A percentile compares a stretch with the other conserved stretches of the same genome.
These are phyloP conservation scores for Drosophila ercepeae DNA, from an alignment of 1,140 invertebrate genomes.

Conservation along the genomic window DNA sequence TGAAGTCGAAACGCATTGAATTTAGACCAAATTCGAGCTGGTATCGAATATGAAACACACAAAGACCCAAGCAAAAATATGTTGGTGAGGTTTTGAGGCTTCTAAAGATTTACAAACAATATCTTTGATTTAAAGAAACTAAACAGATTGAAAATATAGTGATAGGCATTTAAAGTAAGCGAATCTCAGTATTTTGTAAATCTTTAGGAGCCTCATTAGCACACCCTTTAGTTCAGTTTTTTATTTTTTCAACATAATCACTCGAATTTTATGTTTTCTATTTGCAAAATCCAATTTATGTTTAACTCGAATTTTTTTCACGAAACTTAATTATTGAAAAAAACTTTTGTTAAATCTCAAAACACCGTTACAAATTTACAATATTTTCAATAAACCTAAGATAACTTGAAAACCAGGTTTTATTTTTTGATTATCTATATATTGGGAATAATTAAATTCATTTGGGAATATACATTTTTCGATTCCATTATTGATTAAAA, in stretches of 20 bases:
- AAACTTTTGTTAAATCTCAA: neutral
- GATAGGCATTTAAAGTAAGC: constrained; percentile 15
- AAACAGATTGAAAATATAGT: constrained; percentile 18
- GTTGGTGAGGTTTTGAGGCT: neutral
- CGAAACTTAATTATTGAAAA: constrained; percentile 1
- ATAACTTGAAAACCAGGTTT: neutral
- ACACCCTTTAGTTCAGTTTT: neutral
- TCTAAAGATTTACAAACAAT: constrained; percentile 12
- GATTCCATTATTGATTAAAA: constrained; percentile 9
- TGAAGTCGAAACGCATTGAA: constrained; percentile 78
- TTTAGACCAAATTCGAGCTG: constrained; percentile 82
- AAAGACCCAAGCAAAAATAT: constrained; percentile 31
- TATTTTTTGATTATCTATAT: neutral
- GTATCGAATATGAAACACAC: constrained; percentile 72
- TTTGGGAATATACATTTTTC: neutral
- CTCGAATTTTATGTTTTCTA: constrained; percentile 57
- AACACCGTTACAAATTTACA: constrained; percentile 14
- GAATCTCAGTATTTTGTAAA: constrained; percentile 8
- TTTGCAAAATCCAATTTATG: constrained; percentile 8
- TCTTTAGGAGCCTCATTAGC: neutral
- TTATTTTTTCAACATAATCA: constrained; percentile 5
- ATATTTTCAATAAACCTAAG: constrained; percentile 12
- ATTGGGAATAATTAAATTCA: neutral
- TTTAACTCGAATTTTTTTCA: constrained; percentile 32
- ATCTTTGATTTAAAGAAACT: neutral